Percentiles rank a stretch among this genome's conserved stretches.
phyloP scores from a whole-genome alignment of 2,797 vertebrate species.

The Pseudotriccus pelzelni region DNA sequence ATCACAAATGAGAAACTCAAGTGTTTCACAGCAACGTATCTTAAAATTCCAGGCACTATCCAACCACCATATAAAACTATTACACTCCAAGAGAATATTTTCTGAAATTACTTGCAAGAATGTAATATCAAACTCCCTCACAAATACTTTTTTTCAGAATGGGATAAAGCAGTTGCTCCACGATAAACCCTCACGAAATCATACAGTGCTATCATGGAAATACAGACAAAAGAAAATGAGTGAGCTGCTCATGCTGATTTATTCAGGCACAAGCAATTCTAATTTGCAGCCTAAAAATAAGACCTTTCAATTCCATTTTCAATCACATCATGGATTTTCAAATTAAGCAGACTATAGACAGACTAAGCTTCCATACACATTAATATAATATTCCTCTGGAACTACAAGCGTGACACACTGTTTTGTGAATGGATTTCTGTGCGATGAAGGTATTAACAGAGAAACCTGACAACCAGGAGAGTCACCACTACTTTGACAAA shows the following conservation, averaged over 20 bases:
- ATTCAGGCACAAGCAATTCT: background rate
- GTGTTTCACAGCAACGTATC: background rate
- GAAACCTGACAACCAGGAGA: background rate
- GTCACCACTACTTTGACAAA: background rate
- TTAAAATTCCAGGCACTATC: background rate
- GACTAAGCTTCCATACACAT: background rate
- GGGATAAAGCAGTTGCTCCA: background rate
- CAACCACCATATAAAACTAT: background rate
- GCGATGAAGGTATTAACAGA: background rate
- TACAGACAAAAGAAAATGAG: background rate
- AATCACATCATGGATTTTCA: background rate
- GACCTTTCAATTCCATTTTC: background rate
- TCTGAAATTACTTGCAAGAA: background rate
- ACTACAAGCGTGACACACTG: background rate
- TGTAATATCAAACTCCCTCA: background rate
- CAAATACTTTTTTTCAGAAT: background rate
- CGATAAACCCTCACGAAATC: background rate
- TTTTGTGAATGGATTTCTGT: background rate
- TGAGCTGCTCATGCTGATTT: background rate
- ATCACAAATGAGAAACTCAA: background rate
- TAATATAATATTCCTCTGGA: background rate
- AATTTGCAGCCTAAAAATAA: background rate
- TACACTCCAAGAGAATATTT: background rate
- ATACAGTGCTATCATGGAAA: background rate
- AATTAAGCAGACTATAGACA: background rate